A percentile compares a stretch with the other conserved stretches of the same genome.
phyloP scores from a whole-genome alignment of 2,113 vertebrate species.

The Helogale parvula region DNA sequence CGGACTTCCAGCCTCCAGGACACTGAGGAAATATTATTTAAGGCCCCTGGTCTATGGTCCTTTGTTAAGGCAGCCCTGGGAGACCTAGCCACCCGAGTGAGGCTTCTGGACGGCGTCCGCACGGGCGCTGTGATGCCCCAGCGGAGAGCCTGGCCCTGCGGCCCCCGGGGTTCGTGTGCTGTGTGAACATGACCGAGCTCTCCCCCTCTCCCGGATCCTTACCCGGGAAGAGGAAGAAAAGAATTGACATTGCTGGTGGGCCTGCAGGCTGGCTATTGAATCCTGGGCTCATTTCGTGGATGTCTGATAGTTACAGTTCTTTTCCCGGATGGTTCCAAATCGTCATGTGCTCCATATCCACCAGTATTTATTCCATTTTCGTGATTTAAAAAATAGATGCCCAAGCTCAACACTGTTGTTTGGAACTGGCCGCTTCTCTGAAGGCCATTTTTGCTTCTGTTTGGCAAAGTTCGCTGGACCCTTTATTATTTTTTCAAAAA shows the following conservation, averaged over 20 bases:
- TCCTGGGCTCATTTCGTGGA: not conserved
- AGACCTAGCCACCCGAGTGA: rapidly evolving
- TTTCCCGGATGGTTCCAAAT: not conserved
- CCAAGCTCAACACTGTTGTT: not conserved
- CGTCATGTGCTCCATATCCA: not conserved
- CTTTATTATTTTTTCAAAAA: not conserved
- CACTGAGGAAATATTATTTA: not conserved
- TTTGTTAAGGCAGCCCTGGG: not conserved
- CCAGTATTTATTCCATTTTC: not conserved
- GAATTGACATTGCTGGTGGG: rapidly evolving
- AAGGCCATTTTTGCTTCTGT: not conserved
- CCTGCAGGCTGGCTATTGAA: too few species aligned
- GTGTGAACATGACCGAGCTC: rapidly evolving
- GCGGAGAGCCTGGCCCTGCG: not conserved
- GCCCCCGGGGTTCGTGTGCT: rapidly evolving
- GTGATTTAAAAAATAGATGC: not conserved
- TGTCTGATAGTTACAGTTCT: not conserved
- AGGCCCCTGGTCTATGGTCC: rapidly evolving
- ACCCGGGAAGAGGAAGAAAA: rapidly evolving
- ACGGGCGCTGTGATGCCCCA: rapidly evolving
- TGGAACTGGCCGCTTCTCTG: too few species aligned
- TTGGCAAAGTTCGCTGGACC: not conserved
- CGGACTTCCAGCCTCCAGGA: not conserved
- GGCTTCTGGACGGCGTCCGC: rapidly evolving
- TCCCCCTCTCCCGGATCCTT: too few species aligned